phyloP scores from a whole-genome alignment of 2,113 vertebrate genomes.

The Odontophorus gujanensis region DNA sequence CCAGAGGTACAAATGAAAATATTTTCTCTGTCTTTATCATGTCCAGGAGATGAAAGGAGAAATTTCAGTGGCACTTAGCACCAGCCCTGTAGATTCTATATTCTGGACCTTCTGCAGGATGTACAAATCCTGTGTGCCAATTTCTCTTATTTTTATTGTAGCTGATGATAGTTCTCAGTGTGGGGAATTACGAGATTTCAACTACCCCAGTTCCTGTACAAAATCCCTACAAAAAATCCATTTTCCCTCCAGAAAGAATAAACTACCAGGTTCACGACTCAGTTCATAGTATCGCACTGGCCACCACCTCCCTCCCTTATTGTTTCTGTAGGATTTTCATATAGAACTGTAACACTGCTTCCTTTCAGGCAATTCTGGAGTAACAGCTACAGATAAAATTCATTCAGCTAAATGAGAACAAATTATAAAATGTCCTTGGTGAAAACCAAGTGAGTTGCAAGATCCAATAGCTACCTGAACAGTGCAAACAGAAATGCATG shows the following conservation, averaged over 20 bases:
- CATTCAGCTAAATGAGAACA: not conserved
- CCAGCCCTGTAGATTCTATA: not conserved
- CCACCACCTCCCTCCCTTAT: not conserved
- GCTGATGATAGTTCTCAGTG: conserved; percentile 51
- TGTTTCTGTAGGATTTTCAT: not conserved
- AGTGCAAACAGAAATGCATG: not conserved
- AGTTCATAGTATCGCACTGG: not conserved
- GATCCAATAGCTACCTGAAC: not conserved
- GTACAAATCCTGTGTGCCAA: not conserved
- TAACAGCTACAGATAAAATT: not conserved
- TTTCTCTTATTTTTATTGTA: conserved; percentile 52
- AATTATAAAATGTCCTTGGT: not conserved
- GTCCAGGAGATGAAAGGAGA: conserved; percentile 65
- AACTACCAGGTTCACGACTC: not conserved
- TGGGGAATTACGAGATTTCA: conserved; percentile 9
- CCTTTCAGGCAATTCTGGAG: not conserved
- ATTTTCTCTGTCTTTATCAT: conserved; percentile 46
- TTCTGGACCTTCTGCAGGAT: conserved; percentile 8
- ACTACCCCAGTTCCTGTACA: not conserved
- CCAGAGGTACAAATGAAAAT: conserved; percentile 60
- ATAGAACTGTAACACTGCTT: not conserved
- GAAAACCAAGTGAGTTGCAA: not conserved
- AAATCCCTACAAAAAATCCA: not conserved
- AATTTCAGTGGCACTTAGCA: not conserved
- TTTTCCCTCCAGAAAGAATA: not conserved